These are phyloP conservation scores for Latrodectus geometricus DNA, from an alignment of 1,140 invertebrate species.

Conservation along the genomic window DNA sequence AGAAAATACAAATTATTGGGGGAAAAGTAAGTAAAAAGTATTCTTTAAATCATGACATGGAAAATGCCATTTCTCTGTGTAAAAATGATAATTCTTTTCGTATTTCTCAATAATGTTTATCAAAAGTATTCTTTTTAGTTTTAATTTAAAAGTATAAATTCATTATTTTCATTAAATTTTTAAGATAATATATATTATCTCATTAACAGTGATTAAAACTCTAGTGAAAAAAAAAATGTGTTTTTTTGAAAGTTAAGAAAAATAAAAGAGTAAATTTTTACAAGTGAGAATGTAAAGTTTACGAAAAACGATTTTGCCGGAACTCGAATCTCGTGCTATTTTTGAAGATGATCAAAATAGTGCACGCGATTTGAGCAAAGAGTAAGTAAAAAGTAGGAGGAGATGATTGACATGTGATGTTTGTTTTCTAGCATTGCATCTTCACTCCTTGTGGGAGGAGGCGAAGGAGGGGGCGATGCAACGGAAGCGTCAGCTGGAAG, in stretches of 20 bases:
- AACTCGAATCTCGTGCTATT: background rate
- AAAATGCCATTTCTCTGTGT: no score
- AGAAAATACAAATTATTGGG: no score
- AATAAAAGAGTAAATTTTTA: background rate
- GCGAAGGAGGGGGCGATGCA: slow-evolving; percentile 77
- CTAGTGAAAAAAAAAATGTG: no score
- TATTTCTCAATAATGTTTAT: no score
- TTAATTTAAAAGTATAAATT: no score
- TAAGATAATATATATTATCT: no score
- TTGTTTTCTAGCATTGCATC: slow-evolving; percentile 67
- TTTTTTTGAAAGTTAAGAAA: background rate
- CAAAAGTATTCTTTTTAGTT: no score
- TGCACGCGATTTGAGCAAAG: background rate
- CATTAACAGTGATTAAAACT: no score
- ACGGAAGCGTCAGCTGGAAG: slow-evolving; percentile 85
- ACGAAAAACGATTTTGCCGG: background rate
- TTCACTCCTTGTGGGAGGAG: slow-evolving; percentile 75
- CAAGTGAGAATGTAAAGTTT: background rate
- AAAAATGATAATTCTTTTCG: no score
- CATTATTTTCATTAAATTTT: no score
- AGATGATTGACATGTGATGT: background rate
- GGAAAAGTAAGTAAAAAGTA: no score
- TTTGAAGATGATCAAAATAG: background rate
- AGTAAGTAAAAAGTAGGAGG: background rate
- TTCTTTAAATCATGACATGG: no score